Evolutionary conservation across 2,888 invertebrate species (phyloP).

Genomic region (Cephus nigrinus): DNA sequence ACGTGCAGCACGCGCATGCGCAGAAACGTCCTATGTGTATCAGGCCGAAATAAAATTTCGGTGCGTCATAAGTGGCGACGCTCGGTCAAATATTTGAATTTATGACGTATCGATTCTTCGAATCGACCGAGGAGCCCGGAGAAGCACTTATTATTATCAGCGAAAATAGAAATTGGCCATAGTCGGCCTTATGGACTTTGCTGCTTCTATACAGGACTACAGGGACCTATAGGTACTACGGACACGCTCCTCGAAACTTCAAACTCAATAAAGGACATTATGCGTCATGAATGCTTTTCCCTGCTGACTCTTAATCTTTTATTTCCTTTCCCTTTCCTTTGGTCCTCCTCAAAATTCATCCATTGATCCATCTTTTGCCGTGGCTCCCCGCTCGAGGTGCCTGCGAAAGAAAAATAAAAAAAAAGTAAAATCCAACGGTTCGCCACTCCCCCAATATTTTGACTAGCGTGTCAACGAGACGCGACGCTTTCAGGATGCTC

Average conservation of each 20-base stretch:
- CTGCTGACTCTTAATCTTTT: not conserved
- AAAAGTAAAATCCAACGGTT: not conserved
- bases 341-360: not conserved
- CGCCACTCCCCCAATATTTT: constrained; percentile 65
- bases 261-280: not conserved
- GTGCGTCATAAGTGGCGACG: not conserved
- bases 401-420: not conserved
- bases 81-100: too few relatives aligned
- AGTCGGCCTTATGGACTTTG: not conserved
- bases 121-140: not conserved
- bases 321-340: not conserved
- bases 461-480: constrained; percentile 62
- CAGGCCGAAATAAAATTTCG: not conserved
- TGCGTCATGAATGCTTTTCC: not conserved
- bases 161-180: not conserved
- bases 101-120: too few relatives aligned
- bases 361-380: not conserved
- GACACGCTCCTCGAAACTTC: not conserved
- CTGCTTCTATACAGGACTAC: not conserved
- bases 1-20: not conserved
- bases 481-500: constrained; percentile 57
- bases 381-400: not conserved
- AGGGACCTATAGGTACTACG: not conserved
- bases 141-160: not conserved
- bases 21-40: not conserved